Evolutionary conservation across 2,888 invertebrate species (phyloP).

Genomic region (Chrysomela aeneicollis): DNA sequence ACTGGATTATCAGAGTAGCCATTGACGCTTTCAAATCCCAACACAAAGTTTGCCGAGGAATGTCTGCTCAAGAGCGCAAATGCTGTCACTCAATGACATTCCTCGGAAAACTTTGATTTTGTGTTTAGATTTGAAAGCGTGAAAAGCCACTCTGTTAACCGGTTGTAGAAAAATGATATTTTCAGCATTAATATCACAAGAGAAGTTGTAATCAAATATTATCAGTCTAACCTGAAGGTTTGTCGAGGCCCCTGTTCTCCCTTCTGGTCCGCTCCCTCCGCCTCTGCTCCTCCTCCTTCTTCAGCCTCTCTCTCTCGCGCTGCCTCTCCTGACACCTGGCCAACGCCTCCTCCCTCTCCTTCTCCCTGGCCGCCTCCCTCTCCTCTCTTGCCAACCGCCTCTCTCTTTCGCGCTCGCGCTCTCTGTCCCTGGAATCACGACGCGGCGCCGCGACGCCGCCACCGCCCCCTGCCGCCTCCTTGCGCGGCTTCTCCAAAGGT

Average conservation of each 20-base stretch:
- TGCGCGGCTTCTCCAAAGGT: conserved; percentile 13
- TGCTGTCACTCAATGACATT: too few relatives aligned
- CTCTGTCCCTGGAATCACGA: conserved; percentile 64
- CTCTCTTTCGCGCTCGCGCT: conserved; percentile 64
- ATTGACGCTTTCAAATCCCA: too few relatives aligned
- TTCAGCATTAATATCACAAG: too few relatives aligned
- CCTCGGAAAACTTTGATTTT: too few relatives aligned
- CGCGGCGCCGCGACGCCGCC: conserved; percentile 4
- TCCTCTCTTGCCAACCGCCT: conserved; percentile 64
- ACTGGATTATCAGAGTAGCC: too few relatives aligned
- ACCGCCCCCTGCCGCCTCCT: neutral
- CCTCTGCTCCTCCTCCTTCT: conserved; percentile 66
- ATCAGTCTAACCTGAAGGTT: conserved; percentile 60
- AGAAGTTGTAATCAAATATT: too few relatives aligned
- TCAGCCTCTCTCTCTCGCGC: conserved; percentile 65
- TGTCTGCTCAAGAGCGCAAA: too few relatives aligned
- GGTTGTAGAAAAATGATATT: too few relatives aligned
- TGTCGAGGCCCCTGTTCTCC: conserved; percentile 68
- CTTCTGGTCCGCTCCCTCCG: conserved; percentile 63
- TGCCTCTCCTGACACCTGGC: conserved; percentile 71
- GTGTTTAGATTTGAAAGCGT: too few relatives aligned
- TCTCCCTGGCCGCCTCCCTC: conserved; percentile 67
- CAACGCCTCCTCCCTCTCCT: conserved; percentile 70
- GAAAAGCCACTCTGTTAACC: too few relatives aligned
- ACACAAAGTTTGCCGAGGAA: too few relatives aligned